Conservation (phyloP, 2,113 vertebrate genomes). For the Apteryx mantelli region DNA sequence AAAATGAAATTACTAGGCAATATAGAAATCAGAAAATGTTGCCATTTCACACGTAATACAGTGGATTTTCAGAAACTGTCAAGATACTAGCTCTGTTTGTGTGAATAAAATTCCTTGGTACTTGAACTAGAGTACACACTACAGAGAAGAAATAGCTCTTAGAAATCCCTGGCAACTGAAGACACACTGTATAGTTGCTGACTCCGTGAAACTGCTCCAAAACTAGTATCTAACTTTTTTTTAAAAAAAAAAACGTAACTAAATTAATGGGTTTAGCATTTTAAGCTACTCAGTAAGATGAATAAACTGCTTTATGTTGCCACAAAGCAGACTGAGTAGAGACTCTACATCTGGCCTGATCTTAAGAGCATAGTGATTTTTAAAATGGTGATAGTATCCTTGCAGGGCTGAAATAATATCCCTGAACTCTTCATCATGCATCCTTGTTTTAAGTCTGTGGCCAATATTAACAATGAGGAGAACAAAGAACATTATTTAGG, state of each 20-base stretch:
- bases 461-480: background rate
- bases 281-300: background rate
- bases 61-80: background rate
- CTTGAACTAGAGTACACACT: constrained; percentile 18
- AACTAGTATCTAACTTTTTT: constrained; percentile 14
- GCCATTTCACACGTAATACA: background rate
- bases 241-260: background rate
- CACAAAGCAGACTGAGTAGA: background rate
- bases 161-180: constrained; percentile 59
- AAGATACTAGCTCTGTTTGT: background rate
- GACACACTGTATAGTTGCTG: constrained; percentile 7
- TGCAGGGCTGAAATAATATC: background rate
- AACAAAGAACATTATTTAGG: background rate
- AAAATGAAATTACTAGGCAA: background rate
- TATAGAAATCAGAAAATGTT: background rate
- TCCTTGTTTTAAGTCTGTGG: background rate
- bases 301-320: constrained; percentile 6
- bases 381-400: background rate
- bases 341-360: background rate
- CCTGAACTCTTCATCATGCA: background rate
- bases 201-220: background rate
- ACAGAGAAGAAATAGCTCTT: constrained; percentile 56
- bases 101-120: constrained; percentile 25
- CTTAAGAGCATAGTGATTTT: background rate
- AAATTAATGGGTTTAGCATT: constrained; percentile 18